phyloP scores from a whole-genome alignment of 2,888 invertebrate species.

The Flexamia atlantica region DNA sequence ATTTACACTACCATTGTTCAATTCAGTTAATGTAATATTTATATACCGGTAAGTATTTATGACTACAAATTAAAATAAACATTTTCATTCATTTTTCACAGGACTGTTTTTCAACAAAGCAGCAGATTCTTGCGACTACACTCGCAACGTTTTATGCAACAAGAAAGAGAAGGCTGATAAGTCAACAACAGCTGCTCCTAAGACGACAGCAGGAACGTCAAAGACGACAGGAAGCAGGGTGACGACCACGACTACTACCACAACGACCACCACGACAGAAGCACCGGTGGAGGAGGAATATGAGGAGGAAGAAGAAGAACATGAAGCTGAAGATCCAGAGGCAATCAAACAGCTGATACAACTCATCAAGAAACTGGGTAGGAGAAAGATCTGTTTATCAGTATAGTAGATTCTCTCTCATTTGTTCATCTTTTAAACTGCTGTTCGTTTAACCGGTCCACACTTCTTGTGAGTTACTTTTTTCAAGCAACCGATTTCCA shows the following conservation, averaged over 20 bases:
- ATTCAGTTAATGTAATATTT: too few relatives aligned
- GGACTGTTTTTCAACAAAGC: constrained; percentile 94
- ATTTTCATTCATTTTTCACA: constrained; percentile 72
- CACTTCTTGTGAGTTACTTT: too few relatives aligned
- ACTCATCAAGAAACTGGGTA: constrained; percentile 90
- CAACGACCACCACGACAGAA: constrained; percentile 71
- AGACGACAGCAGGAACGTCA: constrained; percentile 74
- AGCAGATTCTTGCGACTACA: constrained; percentile 95
- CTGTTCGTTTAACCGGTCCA: too few relatives aligned
- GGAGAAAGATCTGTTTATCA: too few relatives aligned
- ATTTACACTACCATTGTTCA: too few relatives aligned
- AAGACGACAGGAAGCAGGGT: constrained; percentile 76
- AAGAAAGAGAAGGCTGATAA: constrained; percentile 76
- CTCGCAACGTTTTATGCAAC: constrained; percentile 90
- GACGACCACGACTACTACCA: constrained; percentile 72
- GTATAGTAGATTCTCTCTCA: too few relatives aligned
- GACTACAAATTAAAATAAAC: too few relatives aligned
- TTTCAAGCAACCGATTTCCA: too few relatives aligned
- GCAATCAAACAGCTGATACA: constrained; percentile 91
- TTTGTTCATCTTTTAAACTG: too few relatives aligned
- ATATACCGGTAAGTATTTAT: too few relatives aligned
- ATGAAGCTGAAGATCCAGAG: constrained; percentile 83
- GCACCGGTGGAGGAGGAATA: constrained; percentile 72
- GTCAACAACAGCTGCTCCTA: constrained; percentile 73
- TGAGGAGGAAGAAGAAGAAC: constrained; percentile 71